Conservation (phyloP, 2,888 invertebrate genomes). For the Hartigia nigra region DNA sequence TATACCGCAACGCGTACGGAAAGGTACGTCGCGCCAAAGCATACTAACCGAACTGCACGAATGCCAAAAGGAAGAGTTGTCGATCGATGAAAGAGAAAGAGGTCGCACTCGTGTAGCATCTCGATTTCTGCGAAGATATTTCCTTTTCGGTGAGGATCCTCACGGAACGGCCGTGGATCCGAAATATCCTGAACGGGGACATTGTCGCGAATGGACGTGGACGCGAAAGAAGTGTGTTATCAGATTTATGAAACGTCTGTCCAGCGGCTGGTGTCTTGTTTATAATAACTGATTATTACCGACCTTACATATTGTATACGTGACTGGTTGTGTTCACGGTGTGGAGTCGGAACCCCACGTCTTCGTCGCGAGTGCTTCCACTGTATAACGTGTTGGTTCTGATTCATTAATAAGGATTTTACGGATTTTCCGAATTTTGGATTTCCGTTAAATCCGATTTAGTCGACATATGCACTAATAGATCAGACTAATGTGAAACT, state of each 20-base stretch:
- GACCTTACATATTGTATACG: background rate
- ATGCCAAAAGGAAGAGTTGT: background rate
- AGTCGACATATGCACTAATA: background rate
- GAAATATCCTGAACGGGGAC: background rate
- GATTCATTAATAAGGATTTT: background rate
- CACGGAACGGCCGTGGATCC: background rate
- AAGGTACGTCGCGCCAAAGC: conserved; percentile 26
- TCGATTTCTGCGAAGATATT: background rate
- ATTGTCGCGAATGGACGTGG: background rate
- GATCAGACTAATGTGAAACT: background rate
- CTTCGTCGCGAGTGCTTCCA: background rate
- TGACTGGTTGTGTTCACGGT: background rate
- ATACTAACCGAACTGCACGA: background rate
- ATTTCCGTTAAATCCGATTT: background rate
- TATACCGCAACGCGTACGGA: conserved; percentile 34
- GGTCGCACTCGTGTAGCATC: background rate
- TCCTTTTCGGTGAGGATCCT: background rate
- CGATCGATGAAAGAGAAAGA: background rate
- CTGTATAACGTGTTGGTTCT: background rate
- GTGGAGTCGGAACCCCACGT: background rate
- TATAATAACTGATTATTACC: background rate
- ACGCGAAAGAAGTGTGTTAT: background rate
- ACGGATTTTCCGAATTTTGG: background rate
- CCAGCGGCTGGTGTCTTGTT: background rate
- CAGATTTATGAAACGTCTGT: background rate